phyloP scores from a whole-genome alignment of 1,140 invertebrate species.

The Proales similis region DNA sequence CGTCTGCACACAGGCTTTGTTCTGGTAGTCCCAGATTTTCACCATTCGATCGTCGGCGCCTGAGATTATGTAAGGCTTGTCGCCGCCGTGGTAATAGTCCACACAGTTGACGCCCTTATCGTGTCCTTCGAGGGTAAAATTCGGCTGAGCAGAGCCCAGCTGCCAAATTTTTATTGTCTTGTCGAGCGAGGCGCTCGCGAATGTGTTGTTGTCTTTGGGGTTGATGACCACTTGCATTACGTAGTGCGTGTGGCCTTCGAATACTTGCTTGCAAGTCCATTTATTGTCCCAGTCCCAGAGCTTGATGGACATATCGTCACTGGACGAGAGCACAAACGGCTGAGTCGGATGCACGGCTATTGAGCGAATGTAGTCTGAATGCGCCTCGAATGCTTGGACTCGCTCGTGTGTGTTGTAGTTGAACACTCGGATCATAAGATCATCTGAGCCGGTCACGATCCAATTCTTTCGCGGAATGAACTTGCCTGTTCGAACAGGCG shows the following conservation, averaged over 20 bases:
- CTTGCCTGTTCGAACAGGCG: slow-evolving; percentile 81
- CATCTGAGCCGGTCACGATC: slow-evolving; percentile 87
- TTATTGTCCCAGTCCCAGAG: slow-evolving; percentile 99
- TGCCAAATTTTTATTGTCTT: slow-evolving; percentile 97
- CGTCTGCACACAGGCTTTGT: slow-evolving; percentile 98
- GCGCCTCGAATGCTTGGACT: slow-evolving; percentile 90
- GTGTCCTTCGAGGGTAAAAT: slow-evolving; percentile 96
- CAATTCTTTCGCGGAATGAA: slow-evolving; percentile 97
- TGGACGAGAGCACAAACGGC: slow-evolving; percentile 89
- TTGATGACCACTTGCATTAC: slow-evolving; percentile 99
- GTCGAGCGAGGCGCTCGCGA: slow-evolving; percentile 94
- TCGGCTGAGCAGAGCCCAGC: slow-evolving; percentile 85
- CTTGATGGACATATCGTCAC: slow-evolving; percentile 98
- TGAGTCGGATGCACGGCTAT: slow-evolving; percentile 95
- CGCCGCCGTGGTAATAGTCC: slow-evolving; percentile 98
- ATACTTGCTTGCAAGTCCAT: slow-evolving; percentile 89
- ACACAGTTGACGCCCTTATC: slow-evolving; percentile 98
- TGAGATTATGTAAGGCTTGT: slow-evolving; percentile 97
- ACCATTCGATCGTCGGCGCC: slow-evolving; percentile 93
- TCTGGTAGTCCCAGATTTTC: slow-evolving; percentile 99
- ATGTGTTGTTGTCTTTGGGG: slow-evolving; percentile 99
- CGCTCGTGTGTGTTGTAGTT: slow-evolving; percentile 98
- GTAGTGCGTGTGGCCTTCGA: slow-evolving; percentile 85
- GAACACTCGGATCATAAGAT: slow-evolving; percentile 75
- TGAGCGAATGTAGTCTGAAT: slow-evolving; percentile 92